Evolutionary conservation across 2,797 vertebrate species (phyloP), one percentile per base, ranked within the genome.

Genomic region (Liasis olivaceus): DNA sequence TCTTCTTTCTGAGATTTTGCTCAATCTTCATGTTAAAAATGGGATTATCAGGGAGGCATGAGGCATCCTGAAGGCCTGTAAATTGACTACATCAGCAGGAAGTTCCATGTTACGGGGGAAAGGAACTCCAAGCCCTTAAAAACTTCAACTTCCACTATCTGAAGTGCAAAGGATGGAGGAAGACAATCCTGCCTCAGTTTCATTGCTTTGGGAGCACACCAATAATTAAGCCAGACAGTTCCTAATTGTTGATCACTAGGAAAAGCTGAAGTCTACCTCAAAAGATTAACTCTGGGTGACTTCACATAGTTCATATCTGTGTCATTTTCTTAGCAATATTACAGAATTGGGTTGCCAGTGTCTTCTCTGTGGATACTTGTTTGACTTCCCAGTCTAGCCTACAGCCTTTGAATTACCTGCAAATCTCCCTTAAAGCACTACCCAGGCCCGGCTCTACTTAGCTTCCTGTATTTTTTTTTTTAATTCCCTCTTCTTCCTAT

Each of bases 1-100:
- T 54, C 5, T 54, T 63, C 89, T 63, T 24, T 69, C 90, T 62
- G 95, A 42, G 0, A 63, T 54, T 60, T 51, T 42, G 58, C 26
- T 4, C 0, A 0, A 51, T 62, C 91, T 90, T 62, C 54, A 60
- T 58, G 47, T 60, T 36, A 26, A 0, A 0, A 31, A 58, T 1
- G 6, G 51, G 92, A 90, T 94, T 9, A n/a, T 17, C 85, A 15
- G 60, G 24, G 77, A 89, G 13, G 77, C 0, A 0, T 31, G 0
- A 0, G 0, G 22, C 47, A 91, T 20, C 7, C 0, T 0, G 36
- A 59, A 92, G 59, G 56, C n/a, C 14, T 0, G 0, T 0, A 0
- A 36, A 1, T 5, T 9, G 24, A 42, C 2, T 0, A 26, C 0
- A 7, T 0, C 0, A 0, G n/a, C 64, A 59, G n/a, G 85, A 69